phyloP scores from a whole-genome alignment of 2,888 invertebrate species.

The Vanessa cardui region DNA sequence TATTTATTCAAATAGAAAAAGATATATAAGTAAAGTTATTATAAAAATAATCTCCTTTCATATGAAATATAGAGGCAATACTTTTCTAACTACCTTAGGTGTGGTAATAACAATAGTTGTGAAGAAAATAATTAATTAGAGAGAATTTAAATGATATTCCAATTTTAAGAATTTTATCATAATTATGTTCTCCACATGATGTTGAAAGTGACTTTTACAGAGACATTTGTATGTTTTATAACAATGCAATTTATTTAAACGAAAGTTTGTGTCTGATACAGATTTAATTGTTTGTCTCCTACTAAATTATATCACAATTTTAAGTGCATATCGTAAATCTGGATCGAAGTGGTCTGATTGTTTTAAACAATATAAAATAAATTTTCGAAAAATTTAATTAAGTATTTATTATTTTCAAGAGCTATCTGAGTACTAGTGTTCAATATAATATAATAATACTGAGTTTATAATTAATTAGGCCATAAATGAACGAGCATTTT shows the following conservation, averaged over 20 bases:
- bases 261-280: constrained; percentile 71
- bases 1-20: constrained; percentile 60
- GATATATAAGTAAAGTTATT: constrained; percentile 62
- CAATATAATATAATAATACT: constrained; percentile 10
- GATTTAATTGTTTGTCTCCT: constrained; percentile 56
- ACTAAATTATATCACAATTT: constrained; percentile 13
- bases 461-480: constrained; percentile 20
- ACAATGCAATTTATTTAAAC: constrained; percentile 69
- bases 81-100: constrained; percentile 80
- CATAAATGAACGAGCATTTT: constrained; percentile 16
- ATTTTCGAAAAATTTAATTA: constrained; percentile 14
- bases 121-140: constrained; percentile 76
- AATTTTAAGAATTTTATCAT: constrained; percentile 33
- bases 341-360: constrained; percentile 17
- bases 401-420: constrained; percentile 21
- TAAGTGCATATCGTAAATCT: constrained; percentile 8
- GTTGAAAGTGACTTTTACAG: constrained; percentile 36
- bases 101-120: constrained; percentile 74
- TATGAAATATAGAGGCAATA: constrained; percentile 79
- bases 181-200: constrained; percentile 25
- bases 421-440: constrained; percentile 6
- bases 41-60: constrained; percentile 62
- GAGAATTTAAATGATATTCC: constrained; percentile 36
- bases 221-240: constrained; percentile 72
- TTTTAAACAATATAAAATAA: constrained; percentile 11